Conservation (phyloP, 2,797 vertebrate genomes). For the Strix occidentalis region DNA sequence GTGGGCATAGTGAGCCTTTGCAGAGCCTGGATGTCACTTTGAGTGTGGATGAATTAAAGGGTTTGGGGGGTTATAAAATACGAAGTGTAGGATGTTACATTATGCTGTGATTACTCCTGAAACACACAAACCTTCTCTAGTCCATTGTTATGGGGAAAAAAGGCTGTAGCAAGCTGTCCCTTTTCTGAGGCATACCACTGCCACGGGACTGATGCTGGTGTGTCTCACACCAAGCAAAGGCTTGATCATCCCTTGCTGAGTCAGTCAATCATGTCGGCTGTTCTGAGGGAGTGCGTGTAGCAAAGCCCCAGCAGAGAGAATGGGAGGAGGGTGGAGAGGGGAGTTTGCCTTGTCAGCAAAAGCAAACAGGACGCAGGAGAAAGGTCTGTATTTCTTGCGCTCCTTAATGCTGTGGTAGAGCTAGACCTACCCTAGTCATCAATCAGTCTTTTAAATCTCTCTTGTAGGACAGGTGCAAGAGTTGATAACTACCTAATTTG, state of each 20-base stretch:
- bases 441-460: background rate
- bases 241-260: background rate
- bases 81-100: background rate
- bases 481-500: background rate
- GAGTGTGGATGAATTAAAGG: background rate
- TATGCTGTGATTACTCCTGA: background rate
- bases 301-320: background rate
- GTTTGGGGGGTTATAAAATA: background rate
- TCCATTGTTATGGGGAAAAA: background rate
- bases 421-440: background rate
- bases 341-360: background rate
- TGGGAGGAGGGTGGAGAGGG: background rate
- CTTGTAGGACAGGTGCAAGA: background rate
- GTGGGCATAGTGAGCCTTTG: background rate
- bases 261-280: rapidly evolving
- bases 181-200: background rate
- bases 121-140: background rate
- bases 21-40: background rate
- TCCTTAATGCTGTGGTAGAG: background rate
- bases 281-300: background rate
- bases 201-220: background rate
- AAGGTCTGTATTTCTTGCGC: background rate
- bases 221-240: background rate
- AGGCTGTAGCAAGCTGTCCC: background rate
- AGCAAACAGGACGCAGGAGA: background rate